Evolutionary conservation across 2,888 invertebrate genomes (phyloP).

Genomic region (Aspidiotus destructor): DNA sequence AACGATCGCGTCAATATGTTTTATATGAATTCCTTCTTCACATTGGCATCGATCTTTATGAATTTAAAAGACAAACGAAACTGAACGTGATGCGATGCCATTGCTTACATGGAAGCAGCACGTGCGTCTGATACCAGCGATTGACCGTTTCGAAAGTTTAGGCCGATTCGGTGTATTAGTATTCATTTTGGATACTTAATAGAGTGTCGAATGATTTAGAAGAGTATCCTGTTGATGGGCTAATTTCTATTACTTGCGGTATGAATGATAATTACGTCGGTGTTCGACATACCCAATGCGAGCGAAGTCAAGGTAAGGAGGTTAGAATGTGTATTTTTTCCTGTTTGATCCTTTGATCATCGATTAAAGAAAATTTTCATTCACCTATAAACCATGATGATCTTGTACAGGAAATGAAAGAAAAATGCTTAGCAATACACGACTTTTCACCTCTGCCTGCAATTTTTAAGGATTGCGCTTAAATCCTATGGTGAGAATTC

Average conservation of each 20-base stretch:
- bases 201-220: conserved; percentile 11
- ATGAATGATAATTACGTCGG: conserved; percentile 9
- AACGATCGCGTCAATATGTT: conserved; percentile 16
- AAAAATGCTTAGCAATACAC: too few relatives aligned
- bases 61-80: conserved; percentile 28
- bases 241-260: not conserved
- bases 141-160: conserved; percentile 25
- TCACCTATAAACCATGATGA: too few relatives aligned
- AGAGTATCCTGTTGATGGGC: conserved; percentile 26
- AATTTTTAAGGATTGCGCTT: too few relatives aligned
- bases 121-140: not conserved
- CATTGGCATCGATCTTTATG: conserved; percentile 9
- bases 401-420: too few relatives aligned
- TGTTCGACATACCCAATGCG: not conserved
- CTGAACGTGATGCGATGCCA: conserved; percentile 27
- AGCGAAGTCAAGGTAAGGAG: too few relatives aligned
- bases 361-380: too few relatives aligned
- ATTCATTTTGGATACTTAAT: conserved; percentile 5
- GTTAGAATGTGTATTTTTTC: too few relatives aligned
- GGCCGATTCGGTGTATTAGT: not conserved
- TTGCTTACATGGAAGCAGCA: conserved; percentile 11
- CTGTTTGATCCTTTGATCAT: too few relatives aligned
- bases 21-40: conserved; percentile 15
- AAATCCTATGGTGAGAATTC: too few relatives aligned
- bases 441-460: too few relatives aligned